Conservation (phyloP, 2,888 invertebrate species). For the Cylindroiulus punctatus region DNA sequence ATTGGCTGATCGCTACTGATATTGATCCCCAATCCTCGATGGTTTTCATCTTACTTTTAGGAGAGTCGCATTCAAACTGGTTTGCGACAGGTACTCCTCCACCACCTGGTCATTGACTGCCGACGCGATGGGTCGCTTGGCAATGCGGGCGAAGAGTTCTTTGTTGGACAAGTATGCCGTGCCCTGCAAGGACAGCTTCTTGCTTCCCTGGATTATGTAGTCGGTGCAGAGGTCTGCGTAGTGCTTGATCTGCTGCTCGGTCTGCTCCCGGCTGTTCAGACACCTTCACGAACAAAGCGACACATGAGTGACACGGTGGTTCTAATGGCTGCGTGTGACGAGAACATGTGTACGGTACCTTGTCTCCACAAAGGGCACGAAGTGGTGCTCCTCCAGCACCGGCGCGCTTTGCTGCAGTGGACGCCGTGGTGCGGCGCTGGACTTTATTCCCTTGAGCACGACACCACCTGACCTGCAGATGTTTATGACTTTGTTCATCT, state of each 20-base stretch:
- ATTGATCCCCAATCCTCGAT: too few relatives aligned
- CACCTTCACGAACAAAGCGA: not conserved
- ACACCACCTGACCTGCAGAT: constrained; percentile 84
- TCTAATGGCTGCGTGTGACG: too few relatives aligned
- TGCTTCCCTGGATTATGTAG: constrained; percentile 50
- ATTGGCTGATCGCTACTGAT: too few relatives aligned
- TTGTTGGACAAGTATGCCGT: not conserved
- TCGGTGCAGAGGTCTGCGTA: constrained; percentile 52
- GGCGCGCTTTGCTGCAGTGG: constrained; percentile 81
- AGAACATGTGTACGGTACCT: too few relatives aligned
- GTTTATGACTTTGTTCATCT: constrained; percentile 77
- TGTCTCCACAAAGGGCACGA: constrained; percentile 75
- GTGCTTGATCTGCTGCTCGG: constrained; percentile 44
- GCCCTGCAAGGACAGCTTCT: not conserved
- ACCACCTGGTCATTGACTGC: not conserved
- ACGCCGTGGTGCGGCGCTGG: constrained; percentile 82
- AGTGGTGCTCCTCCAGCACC: constrained; percentile 83
- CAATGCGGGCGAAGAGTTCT: constrained; percentile 19
- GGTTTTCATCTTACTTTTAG: constrained; percentile 55
- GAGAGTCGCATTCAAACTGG: constrained; percentile 40
- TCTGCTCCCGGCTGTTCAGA: not conserved
- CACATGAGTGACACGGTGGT: too few relatives aligned
- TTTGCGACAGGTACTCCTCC: constrained; percentile 45
- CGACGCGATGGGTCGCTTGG: not conserved
- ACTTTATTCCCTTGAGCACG: constrained; percentile 88